Base-by-base conservation (phyloP, 2,888 invertebrate genomes). In the Timema cristinae region DNA sequence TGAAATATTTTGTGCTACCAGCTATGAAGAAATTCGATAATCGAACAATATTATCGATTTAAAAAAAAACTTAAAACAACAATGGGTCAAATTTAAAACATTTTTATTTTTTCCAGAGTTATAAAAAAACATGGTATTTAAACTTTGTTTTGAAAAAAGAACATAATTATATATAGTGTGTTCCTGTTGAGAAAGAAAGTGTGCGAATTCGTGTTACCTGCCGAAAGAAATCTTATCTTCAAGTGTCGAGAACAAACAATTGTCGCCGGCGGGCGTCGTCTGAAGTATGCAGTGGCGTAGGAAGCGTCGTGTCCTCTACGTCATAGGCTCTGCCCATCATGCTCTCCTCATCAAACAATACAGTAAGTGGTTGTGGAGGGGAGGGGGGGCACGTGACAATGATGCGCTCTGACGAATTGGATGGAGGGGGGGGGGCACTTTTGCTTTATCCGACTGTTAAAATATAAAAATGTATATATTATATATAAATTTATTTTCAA, bases 311-410 rank as follows among this genome's bases (percentile, higher is more conserved):
- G 67, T 76, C 16, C 61, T 77, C n/a, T 76, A 76, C 68, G 78
- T 79, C 63, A 79, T 79, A 71, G 78, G 79, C 11, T 78, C 78
- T 32, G 77, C 78, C 13, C 76, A 76, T 63, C 78, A 77, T 72
- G 75, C 79, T n/a, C 74, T 79, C 67, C 74, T 79, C 47, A 71
- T 79, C 59, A 78, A 75, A 59, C 77, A 76, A 63, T 75, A 76
- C 69, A 72, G 76, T 75, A 71, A 75, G 75, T 75, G 50, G 13
- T n/a, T 16, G 66, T 66, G 47, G 66, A 9, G 15, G 49, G 67
- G 49, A 15, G 11, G 50, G 50, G 50, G 15, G 11, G 67, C 2
- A n/a, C n/a, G n/a, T n/a, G n/a, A 32, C 4, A 32, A 4, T 32
- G 32, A 32, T 32, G 32, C 32, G 32, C 32, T 32, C 32, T 32